phyloP scores from a whole-genome alignment of 2,113 vertebrate genomes.

The Syngnathoides biaculeatus region DNA sequence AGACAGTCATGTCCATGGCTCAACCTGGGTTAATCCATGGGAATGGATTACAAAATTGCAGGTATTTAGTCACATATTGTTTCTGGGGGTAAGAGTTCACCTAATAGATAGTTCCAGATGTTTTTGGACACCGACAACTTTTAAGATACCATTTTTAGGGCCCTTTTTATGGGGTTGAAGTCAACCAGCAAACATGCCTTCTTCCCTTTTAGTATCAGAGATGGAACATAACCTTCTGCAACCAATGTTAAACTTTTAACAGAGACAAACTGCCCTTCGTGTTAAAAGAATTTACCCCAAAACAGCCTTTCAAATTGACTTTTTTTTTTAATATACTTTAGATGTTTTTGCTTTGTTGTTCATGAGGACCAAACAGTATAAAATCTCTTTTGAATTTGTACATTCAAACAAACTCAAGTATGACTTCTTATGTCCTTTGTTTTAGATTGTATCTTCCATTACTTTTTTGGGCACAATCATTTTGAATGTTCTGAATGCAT shows the following conservation, averaged over 20 bases:
- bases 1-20: neutral
- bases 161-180: neutral
- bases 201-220: neutral
- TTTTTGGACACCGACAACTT: neutral
- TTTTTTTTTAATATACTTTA: too few species aligned
- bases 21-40: neutral
- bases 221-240: neutral
- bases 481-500: neutral
- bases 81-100: neutral
- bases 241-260: neutral
- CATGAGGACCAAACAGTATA: too few species aligned
- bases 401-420: too few species aligned
- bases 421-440: too few species aligned
- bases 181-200: neutral
- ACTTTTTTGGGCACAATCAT: neutral
- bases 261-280: neutral
- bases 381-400: too few species aligned
- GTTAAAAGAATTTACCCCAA: too few species aligned
- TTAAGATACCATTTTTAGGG: neutral
- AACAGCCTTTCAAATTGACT: too few species aligned
- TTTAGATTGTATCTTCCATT: too few species aligned
- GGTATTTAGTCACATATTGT: neutral
- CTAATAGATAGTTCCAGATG: neutral
- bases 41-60: neutral
- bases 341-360: too few species aligned